Evolutionary conservation across 2,113 vertebrate genomes (phyloP).

Genomic region (Isichthys henryi): DNA sequence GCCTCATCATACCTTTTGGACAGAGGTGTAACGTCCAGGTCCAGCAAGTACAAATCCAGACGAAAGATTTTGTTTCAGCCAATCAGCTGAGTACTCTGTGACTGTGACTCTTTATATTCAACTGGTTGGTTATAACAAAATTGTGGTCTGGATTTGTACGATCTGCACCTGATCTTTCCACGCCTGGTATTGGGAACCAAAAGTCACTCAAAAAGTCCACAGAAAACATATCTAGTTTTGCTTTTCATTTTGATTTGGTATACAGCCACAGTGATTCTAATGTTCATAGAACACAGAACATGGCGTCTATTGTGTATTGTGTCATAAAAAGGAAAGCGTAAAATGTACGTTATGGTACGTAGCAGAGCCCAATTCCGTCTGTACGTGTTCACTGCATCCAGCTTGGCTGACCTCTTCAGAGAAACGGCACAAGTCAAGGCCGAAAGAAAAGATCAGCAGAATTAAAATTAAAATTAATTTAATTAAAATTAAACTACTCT

Average conservation of each 20-base stretch:
- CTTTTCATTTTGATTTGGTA: not conserved
- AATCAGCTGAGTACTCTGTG: too few species aligned
- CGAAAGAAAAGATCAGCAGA: not conserved
- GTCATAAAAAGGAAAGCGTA: not conserved
- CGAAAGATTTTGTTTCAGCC: not conserved
- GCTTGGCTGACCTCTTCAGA: not conserved
- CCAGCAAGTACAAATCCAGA: not conserved
- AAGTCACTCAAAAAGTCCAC: not conserved
- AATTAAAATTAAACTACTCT: not conserved
- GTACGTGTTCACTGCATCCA: not conserved
- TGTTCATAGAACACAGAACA: not conserved
- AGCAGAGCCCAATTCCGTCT: not conserved
- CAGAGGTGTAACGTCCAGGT: not conserved
- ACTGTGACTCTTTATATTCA: too few species aligned
- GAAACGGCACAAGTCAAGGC: not conserved
- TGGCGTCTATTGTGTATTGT: not conserved
- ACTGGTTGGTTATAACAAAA: too few species aligned
- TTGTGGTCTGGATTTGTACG: not conserved
- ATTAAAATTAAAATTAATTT: slow-evolving; percentile 6
- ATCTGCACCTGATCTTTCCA: not conserved
- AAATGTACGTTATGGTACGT: not conserved
- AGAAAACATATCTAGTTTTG: not conserved
- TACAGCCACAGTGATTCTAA: not conserved
- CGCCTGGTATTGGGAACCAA: not conserved
- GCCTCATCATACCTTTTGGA: not conserved